These are phyloP conservation scores for Dreissena rostriformis DNA, from an alignment of 1,140 invertebrate genomes.

Conservation along the genomic window DNA sequence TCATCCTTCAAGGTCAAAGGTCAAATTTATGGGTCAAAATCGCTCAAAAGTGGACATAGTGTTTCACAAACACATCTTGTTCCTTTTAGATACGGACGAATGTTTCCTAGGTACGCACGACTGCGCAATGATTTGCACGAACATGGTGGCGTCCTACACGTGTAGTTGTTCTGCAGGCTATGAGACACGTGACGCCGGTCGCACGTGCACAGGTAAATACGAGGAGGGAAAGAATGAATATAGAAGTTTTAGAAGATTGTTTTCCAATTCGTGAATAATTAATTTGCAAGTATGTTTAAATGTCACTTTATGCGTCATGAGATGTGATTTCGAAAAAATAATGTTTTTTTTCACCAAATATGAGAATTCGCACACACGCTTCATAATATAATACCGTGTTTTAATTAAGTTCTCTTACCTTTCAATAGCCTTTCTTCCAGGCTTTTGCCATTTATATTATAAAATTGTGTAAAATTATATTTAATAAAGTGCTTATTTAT, in stretches of 20 bases:
- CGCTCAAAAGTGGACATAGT: too few relatives aligned
- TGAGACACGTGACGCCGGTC: constrained; percentile 22
- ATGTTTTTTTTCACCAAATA: not conserved
- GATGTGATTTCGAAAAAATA: not conserved
- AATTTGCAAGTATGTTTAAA: not conserved
- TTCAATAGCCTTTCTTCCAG: too few relatives aligned
- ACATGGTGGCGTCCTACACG: constrained; percentile 41
- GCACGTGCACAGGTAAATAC: constrained; percentile 47
- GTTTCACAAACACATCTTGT: too few relatives aligned
- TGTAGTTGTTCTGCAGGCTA: constrained; percentile 53
- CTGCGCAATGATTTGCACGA: constrained; percentile 79
- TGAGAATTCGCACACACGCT: not conserved
- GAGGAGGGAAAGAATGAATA: not conserved
- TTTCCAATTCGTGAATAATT: not conserved
- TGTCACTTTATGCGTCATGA: not conserved
- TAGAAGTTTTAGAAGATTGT: not conserved
- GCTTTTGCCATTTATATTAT: too few relatives aligned
- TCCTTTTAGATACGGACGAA: constrained; percentile 86
- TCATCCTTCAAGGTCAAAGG: too few relatives aligned
- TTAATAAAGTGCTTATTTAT: too few relatives aligned
- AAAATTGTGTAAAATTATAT: too few relatives aligned
- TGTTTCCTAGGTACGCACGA: constrained; percentile 84
- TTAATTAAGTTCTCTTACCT: too few relatives aligned
- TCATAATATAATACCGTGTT: not conserved
- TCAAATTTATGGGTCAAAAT: too few relatives aligned